Evolutionary conservation across 2,113 vertebrate genomes (phyloP).

Genomic region (Brachypteracias leptosomus): DNA sequence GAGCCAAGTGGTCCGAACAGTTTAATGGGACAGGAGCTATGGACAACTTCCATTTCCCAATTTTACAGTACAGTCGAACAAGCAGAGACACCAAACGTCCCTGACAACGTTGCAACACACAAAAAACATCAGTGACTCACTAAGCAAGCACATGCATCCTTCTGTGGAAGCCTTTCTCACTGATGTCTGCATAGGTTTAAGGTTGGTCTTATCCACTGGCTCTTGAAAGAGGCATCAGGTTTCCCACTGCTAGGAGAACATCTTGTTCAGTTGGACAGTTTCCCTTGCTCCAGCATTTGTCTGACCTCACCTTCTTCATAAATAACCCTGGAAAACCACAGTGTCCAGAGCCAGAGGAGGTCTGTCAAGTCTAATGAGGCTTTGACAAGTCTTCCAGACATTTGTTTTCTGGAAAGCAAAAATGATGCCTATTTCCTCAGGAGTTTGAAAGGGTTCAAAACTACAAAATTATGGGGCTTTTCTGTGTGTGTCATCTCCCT

Average conservation of each 20-base stretch:
- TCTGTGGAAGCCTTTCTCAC: not conserved
- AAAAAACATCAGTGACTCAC: not conserved
- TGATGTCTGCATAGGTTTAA: not conserved
- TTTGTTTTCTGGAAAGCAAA: not conserved
- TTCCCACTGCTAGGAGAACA: not conserved
- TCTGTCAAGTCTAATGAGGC: not conserved
- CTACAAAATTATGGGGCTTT: not conserved
- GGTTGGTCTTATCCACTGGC: not conserved
- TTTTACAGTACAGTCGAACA: not conserved
- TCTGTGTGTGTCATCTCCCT: not conserved
- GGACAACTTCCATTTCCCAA: not conserved
- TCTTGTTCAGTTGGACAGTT: not conserved
- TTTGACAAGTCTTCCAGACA: not conserved
- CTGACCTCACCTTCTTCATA: not conserved
- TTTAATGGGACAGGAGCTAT: not conserved
- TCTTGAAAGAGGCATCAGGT: not conserved
- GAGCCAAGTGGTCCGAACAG: not conserved
- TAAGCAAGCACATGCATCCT: not conserved
- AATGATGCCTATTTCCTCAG: not conserved
- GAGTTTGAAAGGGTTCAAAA: not conserved
- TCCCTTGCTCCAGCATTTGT: not conserved
- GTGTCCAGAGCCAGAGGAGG: not conserved
- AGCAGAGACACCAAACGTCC: not conserved
- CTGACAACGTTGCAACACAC: not conserved
- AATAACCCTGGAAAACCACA: not conserved